A percentile compares a stretch with the other conserved stretches of the same genome.
Conservation (phyloP, 1,140 invertebrate genomes). For the Rhynchophorus ferrugineus region DNA sequence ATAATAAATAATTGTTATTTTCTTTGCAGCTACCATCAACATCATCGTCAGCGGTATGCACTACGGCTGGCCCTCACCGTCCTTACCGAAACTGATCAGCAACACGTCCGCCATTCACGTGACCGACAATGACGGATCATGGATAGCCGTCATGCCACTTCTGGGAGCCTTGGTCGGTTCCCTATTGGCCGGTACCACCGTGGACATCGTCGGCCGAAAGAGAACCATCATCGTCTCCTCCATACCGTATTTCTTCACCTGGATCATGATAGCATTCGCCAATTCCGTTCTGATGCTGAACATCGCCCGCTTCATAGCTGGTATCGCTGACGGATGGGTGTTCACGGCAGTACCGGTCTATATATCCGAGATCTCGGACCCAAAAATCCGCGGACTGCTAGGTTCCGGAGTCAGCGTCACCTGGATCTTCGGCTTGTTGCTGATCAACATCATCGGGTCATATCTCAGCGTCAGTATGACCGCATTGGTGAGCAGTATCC, state of each 20-base stretch:
- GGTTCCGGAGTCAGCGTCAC: slow-evolving; percentile 30
- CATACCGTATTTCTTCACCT: slow-evolving; percentile 56
- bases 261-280: slow-evolving; percentile 54
- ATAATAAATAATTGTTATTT: neutral
- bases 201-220: slow-evolving; percentile 58
- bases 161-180: slow-evolving; percentile 46
- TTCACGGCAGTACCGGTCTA: slow-evolving; percentile 60
- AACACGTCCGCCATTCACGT: slow-evolving; percentile 40
- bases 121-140: slow-evolving; percentile 52
- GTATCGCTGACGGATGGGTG: slow-evolving; percentile 59
- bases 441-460: slow-evolving; percentile 59
- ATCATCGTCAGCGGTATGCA: slow-evolving; percentile 35
- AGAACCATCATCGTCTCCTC: slow-evolving; percentile 53
- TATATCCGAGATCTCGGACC: slow-evolving; percentile 60
- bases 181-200: slow-evolving; percentile 37
- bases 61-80: slow-evolving; percentile 35
- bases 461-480: slow-evolving; percentile 51
- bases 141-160: slow-evolving; percentile 47
- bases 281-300: slow-evolving; percentile 47
- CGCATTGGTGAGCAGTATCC: slow-evolving; percentile 49
- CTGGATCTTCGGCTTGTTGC: slow-evolving; percentile 53
- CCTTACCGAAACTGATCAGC: slow-evolving; percentile 28
- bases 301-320: slow-evolving; percentile 46
- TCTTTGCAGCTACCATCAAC: slow-evolving; percentile 28
- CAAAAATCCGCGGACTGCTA: slow-evolving; percentile 54